A percentile compares a stretch with the other conserved stretches of the same genome.
These are phyloP conservation scores for Hydrocynus forskahlii DNA, from an alignment of 2,797 vertebrate species.

Conservation along the genomic window DNA sequence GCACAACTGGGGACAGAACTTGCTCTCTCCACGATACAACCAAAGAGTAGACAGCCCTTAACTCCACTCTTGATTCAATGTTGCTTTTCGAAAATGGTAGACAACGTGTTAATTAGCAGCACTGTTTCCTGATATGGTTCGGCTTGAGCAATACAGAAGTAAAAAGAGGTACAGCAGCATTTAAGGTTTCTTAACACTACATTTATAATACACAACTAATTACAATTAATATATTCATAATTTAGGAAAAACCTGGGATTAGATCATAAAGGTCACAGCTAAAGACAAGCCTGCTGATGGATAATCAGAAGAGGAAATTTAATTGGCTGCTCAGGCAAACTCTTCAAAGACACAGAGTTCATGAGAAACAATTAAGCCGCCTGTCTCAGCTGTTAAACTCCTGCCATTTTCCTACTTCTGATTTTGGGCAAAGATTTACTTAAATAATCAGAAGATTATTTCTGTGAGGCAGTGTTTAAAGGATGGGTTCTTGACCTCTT, in stretches of 20 bases:
- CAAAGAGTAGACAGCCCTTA: background rate
- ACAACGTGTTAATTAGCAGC: background rate
- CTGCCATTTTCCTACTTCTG: constrained; percentile 19
- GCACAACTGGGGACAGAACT: no score
- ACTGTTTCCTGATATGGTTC: background rate
- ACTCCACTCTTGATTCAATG: background rate
- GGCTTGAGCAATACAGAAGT: background rate
- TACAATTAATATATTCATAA: constrained; percentile 12
- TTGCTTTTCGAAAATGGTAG: background rate
- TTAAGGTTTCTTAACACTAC: constrained; percentile 1
- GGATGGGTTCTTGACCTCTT: background rate
- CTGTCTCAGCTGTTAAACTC: constrained; percentile 10
- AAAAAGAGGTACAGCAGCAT: background rate
- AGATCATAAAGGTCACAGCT: constrained; percentile 21
- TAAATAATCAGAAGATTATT: constrained; percentile 28
- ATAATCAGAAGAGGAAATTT: background rate
- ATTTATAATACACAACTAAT: constrained; percentile 19
- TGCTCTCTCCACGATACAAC: no score
- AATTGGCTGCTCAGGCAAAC: constrained; percentile 13
- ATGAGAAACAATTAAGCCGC: constrained; percentile 4
- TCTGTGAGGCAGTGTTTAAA: constrained; percentile 8
- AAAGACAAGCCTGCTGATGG: background rate
- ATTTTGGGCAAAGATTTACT: constrained; percentile 25
- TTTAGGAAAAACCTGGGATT: constrained; percentile 7
- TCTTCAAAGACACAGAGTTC: constrained; percentile 11